A percentile compares a stretch with the other conserved stretches of the same genome.
phyloP scores from a whole-genome alignment of 2,888 invertebrate genomes.

The Dynastes tityus region DNA sequence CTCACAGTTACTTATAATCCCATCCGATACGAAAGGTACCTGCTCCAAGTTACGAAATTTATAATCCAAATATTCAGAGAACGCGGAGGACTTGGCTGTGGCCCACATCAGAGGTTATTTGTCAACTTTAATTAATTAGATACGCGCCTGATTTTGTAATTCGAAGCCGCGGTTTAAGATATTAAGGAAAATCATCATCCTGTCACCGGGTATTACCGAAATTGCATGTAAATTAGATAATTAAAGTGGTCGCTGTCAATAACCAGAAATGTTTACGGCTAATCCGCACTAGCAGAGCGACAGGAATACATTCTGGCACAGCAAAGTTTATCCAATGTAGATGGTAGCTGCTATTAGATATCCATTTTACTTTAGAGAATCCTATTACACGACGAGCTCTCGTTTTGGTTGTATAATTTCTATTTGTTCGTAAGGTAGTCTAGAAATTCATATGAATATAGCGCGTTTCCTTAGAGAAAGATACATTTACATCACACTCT shows the following conservation, averaged over 20 bases:
- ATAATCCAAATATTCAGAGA: slow-evolving; percentile 32
- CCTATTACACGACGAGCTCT: not conserved
- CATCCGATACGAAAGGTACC: not conserved
- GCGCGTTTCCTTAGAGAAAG: not conserved
- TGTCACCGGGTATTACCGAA: slow-evolving; percentile 35
- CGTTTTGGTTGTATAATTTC: not conserved
- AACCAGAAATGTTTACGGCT: slow-evolving; percentile 16
- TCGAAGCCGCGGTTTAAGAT: slow-evolving; percentile 23
- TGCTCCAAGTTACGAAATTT: slow-evolving; percentile 21
- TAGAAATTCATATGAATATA: not conserved
- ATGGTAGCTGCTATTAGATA: not conserved
- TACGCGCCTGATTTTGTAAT: slow-evolving; percentile 35
- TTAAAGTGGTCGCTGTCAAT: slow-evolving; percentile 31
- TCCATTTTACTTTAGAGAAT: not conserved
- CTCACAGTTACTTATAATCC: not conserved
- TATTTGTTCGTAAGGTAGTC: not conserved
- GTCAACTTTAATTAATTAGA: slow-evolving; percentile 33
- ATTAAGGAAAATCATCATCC: slow-evolving; percentile 37
- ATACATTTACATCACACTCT: too few relatives aligned
- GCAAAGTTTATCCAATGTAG: not conserved
- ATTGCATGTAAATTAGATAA: slow-evolving; percentile 39
- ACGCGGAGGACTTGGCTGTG: not conserved
- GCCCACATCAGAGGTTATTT: slow-evolving; percentile 27
- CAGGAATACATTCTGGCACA: not conserved
- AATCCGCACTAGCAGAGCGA: not conserved